Evolutionary conservation across 2,888 invertebrate species (phyloP).

Genomic region (Chaitophorus viminalis): DNA sequence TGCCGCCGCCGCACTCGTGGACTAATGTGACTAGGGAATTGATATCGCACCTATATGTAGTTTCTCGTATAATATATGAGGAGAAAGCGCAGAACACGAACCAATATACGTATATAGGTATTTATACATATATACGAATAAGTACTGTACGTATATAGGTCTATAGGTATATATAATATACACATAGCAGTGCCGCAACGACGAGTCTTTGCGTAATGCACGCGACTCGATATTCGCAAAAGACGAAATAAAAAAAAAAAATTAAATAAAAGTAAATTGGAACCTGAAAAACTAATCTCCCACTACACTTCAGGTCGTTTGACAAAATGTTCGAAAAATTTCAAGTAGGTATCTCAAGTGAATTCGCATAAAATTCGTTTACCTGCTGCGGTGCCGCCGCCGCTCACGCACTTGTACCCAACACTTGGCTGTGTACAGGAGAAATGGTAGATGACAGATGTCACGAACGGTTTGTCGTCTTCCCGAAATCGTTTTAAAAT

Average conservation of each 20-base stretch:
- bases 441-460: background rate
- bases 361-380: background rate
- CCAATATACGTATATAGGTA: background rate
- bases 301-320: background rate
- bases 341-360: background rate
- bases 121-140: no score
- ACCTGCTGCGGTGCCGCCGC: no score
- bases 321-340: background rate
- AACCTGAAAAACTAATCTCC: conserved; percentile 1
- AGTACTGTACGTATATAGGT: no score
- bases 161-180: no score
- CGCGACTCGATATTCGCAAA: background rate
- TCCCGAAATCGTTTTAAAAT: background rate
- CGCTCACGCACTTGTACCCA: background rate
- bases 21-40: background rate
- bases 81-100: background rate
- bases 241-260: background rate
- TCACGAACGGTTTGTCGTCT: background rate
- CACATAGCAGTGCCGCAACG: background rate
- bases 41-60: background rate
- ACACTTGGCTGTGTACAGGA: background rate
- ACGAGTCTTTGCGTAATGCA: background rate
- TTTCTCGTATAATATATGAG: background rate
- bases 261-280: background rate
- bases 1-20: background rate